Evolutionary conservation across 2,888 invertebrate genomes (phyloP).

Genomic region (Xestia c-nigrum): DNA sequence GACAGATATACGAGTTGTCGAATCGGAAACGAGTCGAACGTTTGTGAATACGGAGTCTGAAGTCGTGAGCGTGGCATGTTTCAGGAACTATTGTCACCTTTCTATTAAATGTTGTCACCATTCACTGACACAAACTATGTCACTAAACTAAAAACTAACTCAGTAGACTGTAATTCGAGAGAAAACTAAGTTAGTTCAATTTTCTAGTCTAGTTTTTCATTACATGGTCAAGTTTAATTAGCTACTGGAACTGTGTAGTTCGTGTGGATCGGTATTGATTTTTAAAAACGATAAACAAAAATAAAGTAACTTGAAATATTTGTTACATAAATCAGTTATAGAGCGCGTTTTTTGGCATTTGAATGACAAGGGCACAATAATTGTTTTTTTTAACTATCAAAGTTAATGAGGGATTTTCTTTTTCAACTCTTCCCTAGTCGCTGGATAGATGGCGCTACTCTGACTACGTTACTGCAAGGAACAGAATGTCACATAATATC

Average conservation of each 20-base stretch:
- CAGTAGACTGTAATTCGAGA: constrained; percentile 46
- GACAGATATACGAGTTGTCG: too few relatives aligned
- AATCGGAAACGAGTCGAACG: too few relatives aligned
- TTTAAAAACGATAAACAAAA: background rate
- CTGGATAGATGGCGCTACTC: too few relatives aligned
- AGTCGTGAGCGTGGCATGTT: background rate
- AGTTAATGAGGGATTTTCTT: too few relatives aligned
- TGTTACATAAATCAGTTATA: background rate
- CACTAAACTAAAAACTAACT: constrained; percentile 17
- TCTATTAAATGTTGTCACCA: background rate
- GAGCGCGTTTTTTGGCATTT: background rate
- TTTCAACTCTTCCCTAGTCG: too few relatives aligned
- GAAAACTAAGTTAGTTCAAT: constrained; percentile 34
- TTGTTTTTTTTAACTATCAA: too few relatives aligned
- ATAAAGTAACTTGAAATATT: background rate
- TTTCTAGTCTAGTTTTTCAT: constrained; percentile 20
- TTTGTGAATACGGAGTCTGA: too few relatives aligned
- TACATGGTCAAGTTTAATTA: background rate
- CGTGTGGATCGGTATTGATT: background rate
- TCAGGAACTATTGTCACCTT: background rate
- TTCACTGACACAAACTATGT: background rate
- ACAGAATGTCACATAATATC: too few relatives aligned
- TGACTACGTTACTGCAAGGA: too few relatives aligned
- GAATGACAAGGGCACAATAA: too few relatives aligned
- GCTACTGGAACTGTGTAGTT: background rate